These are phyloP conservation scores for Peromyscus eremicus DNA, from an alignment of 2,797 vertebrate species.

Conservation along the genomic window DNA sequence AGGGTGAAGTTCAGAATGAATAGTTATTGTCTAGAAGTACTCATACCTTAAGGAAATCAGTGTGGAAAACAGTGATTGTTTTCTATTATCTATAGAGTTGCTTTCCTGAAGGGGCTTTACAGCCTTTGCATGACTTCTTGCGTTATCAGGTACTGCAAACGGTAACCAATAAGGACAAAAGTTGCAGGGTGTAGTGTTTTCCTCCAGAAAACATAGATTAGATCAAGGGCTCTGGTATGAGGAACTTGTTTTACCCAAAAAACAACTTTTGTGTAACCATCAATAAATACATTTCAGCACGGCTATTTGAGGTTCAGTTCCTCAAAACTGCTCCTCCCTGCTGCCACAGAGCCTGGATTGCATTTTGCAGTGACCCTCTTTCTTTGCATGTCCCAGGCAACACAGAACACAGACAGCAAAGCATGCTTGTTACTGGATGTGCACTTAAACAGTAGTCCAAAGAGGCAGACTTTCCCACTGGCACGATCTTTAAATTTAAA, in stretches of 20 bases:
- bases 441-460: neutral
- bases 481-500: neutral
- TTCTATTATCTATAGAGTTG: neutral
- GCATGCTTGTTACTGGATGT: neutral
- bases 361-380: neutral
- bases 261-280: neutral
- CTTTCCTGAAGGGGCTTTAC: neutral
- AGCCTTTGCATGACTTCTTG: neutral
- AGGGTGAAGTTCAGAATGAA: neutral
- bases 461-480: neutral
- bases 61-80: neutral
- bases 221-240: neutral
- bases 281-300: neutral
- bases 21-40: neutral
- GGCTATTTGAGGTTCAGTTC: neutral
- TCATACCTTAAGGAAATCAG: neutral
- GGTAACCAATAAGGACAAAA: neutral
- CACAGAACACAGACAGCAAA: neutral
- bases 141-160: neutral
- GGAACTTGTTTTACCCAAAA: neutral
- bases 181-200: neutral
- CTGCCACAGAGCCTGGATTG: neutral
- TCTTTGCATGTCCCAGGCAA: neutral
- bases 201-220: neutral
- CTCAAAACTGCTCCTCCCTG: neutral